Base-by-base conservation (phyloP, 2,797 vertebrate species). In the Lepidocolaptes lacrymiger region DNA sequence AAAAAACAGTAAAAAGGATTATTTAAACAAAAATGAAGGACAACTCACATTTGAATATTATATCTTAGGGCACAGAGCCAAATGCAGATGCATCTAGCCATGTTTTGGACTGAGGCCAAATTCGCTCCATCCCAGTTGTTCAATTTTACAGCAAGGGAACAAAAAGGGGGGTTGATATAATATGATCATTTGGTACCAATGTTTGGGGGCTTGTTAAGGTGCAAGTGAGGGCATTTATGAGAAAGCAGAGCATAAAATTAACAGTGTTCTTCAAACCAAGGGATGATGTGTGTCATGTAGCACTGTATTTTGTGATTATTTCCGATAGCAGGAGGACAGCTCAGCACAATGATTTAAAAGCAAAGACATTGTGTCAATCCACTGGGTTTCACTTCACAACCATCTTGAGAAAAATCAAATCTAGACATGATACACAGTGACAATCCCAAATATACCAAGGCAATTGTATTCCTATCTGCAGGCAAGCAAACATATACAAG, bases 11-110 rank as follows among this genome's bases (percentile, higher is more conserved):
- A 91, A 85, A 89, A 96, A 92, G 87, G 90, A 97, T 97, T 90
- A 98, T 97, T 98, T 96, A 97, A 96, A 96, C 87, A 97, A 97
- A 97, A 97, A 97, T 97, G 97, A 98, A 97, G 97, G 93, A 96
- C 92, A 97, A 96, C 91, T 97, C 97, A 94, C 95, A 97, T 97
- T 97, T 97, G 96, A 98, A 97, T 97, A 97, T 97, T 97, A 97
- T 97, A 98, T 97, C 96, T 98, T 97, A 96, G 95, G 97, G 97
- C 98, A 97, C 77, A 91, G 68, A 96, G 97, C 97, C 97, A 98
- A 97, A 93, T 98, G 75, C 36, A 97, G 95, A 98, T 96, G 96
- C 89, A 78, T 96, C 95, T 97, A 97, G 78, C 96, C 96, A 94
- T 81, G 96, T 92, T 96, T 97, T 97, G 97, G 97, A 98, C 75